phyloP scores from a whole-genome alignment of 2,888 invertebrate species.

The Lymantria monacha region DNA sequence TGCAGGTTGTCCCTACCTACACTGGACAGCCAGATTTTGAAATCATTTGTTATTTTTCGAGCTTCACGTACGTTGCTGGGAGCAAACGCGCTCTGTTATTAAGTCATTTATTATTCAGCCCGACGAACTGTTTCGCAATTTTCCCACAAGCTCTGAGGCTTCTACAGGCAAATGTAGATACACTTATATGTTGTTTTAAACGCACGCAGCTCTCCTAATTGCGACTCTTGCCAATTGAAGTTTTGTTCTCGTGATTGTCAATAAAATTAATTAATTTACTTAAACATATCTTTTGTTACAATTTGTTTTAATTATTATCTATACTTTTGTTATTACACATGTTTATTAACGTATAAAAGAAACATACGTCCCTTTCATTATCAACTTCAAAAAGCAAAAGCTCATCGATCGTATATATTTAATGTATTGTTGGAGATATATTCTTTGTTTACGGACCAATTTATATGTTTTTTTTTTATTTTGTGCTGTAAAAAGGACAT shows the following conservation, averaged over 20 bases:
- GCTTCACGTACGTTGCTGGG: constrained; percentile 65
- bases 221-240: constrained; percentile 16
- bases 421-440: too few relatives aligned
- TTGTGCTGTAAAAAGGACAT: too few relatives aligned
- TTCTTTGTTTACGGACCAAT: too few relatives aligned
- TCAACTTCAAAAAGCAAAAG: too few relatives aligned
- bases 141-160: constrained; percentile 65
- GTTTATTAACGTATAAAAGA: too few relatives aligned
- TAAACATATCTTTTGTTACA: not conserved
- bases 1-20: constrained; percentile 38
- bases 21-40: constrained; percentile 62
- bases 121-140: constrained; percentile 79
- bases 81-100: constrained; percentile 79
- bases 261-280: not conserved
- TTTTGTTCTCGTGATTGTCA: constrained; percentile 1
- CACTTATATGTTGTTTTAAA: constrained; percentile 42
- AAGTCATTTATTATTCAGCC: constrained; percentile 81
- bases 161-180: constrained; percentile 39
- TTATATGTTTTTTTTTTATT: too few relatives aligned
- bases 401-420: too few relatives aligned
- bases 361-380: too few relatives aligned
- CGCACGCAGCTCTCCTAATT: constrained; percentile 37
- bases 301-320: not conserved
- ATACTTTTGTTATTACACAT: too few relatives aligned
- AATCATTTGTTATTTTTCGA: constrained; percentile 78